These are phyloP conservation scores for Thryonomys swinderianus DNA, from an alignment of 2,113 vertebrate genomes.

Conservation along the genomic window DNA sequence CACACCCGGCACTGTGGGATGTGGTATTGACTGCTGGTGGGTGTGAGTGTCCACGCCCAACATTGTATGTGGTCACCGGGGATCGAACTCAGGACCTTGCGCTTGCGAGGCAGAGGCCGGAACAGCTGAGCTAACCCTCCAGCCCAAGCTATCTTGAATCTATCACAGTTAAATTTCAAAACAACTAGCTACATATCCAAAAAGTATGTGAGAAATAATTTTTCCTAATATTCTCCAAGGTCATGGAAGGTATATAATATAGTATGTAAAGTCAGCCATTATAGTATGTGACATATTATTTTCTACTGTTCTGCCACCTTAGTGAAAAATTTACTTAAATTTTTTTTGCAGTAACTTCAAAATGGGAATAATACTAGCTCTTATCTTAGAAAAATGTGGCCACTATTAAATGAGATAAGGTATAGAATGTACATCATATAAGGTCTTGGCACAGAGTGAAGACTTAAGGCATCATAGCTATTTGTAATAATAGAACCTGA, in stretches of 20 bases:
- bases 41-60: too few species aligned
- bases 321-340: not conserved
- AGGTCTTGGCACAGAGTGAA: conserved; percentile 7
- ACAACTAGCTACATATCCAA: not conserved
- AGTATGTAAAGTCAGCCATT: not conserved
- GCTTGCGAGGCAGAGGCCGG: too few species aligned
- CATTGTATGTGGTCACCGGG: too few species aligned
- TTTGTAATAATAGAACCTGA: conserved; percentile 61
- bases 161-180: conserved; percentile 46
- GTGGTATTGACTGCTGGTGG: too few species aligned
- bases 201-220: not conserved
- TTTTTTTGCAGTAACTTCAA: conserved; percentile 1
- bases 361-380: not conserved
- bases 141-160: too few species aligned
- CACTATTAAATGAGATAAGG: conserved; percentile 59
- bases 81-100: too few species aligned
- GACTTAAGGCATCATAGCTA: not conserved
- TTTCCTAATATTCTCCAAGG: not conserved
- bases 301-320: not conserved
- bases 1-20: too few species aligned
- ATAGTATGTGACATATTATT: not conserved
- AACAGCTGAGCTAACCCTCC: too few species aligned
- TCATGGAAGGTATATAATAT: not conserved
- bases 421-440: not conserved
- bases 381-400: not conserved